phyloP scores from a whole-genome alignment of 2,797 vertebrate species.

The Catharus ustulatus region DNA sequence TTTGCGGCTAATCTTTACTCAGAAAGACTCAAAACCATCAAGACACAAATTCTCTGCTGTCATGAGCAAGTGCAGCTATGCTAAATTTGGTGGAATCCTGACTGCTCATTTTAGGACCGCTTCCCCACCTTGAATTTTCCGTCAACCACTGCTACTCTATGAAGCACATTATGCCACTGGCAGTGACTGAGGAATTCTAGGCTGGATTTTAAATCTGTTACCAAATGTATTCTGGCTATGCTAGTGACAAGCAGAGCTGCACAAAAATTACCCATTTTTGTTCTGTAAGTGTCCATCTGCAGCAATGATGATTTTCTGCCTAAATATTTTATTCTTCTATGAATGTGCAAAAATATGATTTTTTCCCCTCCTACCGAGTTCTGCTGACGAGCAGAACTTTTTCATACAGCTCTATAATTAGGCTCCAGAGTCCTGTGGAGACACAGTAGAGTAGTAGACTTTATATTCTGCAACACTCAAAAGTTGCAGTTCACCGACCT shows the following conservation, averaged over 20 bases:
- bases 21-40: background rate
- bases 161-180: background rate
- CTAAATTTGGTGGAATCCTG: background rate
- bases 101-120: background rate
- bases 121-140: background rate
- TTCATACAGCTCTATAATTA: slow-evolving; percentile 66
- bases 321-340: slow-evolving; percentile 63
- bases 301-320: slow-evolving; percentile 55
- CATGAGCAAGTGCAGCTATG: background rate
- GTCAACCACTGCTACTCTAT: background rate
- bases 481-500: slow-evolving; percentile 5
- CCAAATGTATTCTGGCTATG: background rate
- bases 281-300: slow-evolving; percentile 68
- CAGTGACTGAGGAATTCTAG: background rate
- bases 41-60: background rate
- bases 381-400: slow-evolving; percentile 67
- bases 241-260: background rate
- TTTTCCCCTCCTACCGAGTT: background rate
- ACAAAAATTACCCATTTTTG: slow-evolving; percentile 57
- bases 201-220: background rate
- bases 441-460: slow-evolving; percentile 12
- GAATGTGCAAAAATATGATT: slow-evolving; percentile 59
- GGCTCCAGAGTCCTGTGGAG: slow-evolving; percentile 59
- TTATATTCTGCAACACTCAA: slow-evolving; percentile 18
- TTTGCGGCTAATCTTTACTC: background rate